Evolutionary conservation across 2,888 invertebrate genomes (phyloP), one percentile per base, ranked within the genome.

Genomic region (Aricia artaxerxes): DNA sequence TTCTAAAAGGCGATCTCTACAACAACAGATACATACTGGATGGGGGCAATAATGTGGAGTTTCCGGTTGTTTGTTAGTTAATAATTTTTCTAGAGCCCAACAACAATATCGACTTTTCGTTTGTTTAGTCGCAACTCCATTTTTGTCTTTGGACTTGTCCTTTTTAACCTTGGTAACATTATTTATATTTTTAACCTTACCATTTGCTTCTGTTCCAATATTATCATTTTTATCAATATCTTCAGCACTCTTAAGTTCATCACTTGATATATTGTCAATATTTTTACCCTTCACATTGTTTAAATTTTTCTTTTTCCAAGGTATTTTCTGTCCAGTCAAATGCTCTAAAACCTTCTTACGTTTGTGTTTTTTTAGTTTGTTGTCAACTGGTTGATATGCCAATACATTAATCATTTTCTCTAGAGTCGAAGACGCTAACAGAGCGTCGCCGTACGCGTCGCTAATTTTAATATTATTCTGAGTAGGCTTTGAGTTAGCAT

Each of bases 371-470:
- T 38, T 53, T 61, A 7, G 60, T 49, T 64, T 11, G 38, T 24
- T 0, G 57, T 61, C 60, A 77, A 73, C 57, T 60, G 73, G 69
- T 38, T 77, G 53, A 40, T 83, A 84, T 38, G 81, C 80, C 78
- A 91, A 84, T 31, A 90, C 38, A 79, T 80, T 83, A 38, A 93
- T 82, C 88, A 93, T 91, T 88, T 91, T 92, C 78, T 89, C 87
- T 2, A 93, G 85, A 9, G 92, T 89, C 80, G 92, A 93, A 73
- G 85, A 75, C 16, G 87, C 84, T 73, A 88, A 82, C 16, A 87
- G 82, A 77, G 80, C 80, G 11, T 85, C 85, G n/a, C 83, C 82
- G 7, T 79, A 72, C 57, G 78, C 61, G 61, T 78, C 35, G 13
- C 35, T 69, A 69, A 69, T 69, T 4, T 69, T 69, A 38, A 35